Base-by-base conservation (phyloP, 2,888 invertebrate species). In the Allygus modestus region DNA sequence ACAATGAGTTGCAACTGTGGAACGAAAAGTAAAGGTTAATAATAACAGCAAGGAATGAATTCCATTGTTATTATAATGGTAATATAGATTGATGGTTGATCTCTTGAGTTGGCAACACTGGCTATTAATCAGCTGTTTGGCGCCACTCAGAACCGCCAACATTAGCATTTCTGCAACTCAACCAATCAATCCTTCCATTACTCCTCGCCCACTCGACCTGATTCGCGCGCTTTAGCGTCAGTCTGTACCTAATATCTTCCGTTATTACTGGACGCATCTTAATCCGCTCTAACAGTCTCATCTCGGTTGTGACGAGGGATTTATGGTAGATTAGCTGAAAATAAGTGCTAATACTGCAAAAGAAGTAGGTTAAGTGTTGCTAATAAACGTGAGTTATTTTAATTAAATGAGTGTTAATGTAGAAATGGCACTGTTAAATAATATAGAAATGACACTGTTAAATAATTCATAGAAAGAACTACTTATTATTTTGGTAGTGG, bases 71-170 rank as follows among this genome's bases (percentile, higher is more conserved):
- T 65, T 65, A 65, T 65, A 28, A 65, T 65, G 65, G 28, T 65
- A 65, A 65, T 65, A 65, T 65, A 65, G 65, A 65, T 65, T 65
- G 65, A 65, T 65, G 65, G 28, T 65, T 28, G 65, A 28, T 65
- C 65, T 65, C 28, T 28, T 4, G 11, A 17, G 65, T 28, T 65
- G 65, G 65, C 65, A 65, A 31, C 65, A 28, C 65, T 65, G 65
- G 65, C 31, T 65, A 65, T 65, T 65, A 65, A 65, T 65, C 65
- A 65, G 65, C 65, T 65, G 65, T 65, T 65, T 65, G 65, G 65
- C 65, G 65, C 65, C 65, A 65, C 28, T 65, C 65, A 65, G 28
- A 12, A 20, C 28, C 28, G 65, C 65, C 65, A 65, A 65, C 65
- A 65, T 65, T 65, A 65, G 65, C 65, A 65, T 65, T 65, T 65